Conservation (phyloP, 2,888 invertebrate genomes). For the Xestia rhomboidea region DNA sequence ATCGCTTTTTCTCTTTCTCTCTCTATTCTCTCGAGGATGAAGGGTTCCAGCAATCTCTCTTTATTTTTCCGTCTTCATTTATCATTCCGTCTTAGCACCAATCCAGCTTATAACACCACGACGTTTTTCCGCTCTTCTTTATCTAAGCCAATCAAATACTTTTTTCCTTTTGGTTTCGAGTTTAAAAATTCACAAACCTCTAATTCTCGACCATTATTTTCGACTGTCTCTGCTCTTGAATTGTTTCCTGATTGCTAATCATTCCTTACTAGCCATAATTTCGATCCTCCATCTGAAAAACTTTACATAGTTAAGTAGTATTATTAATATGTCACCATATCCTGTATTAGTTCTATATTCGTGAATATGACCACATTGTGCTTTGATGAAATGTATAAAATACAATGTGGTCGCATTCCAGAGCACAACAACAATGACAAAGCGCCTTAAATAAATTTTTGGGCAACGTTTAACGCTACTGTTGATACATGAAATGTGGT, state of each 20-base stretch:
- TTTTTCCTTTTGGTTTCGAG: background rate
- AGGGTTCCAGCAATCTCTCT: background rate
- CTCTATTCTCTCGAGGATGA: background rate
- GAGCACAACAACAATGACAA: background rate
- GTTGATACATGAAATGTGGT: background rate
- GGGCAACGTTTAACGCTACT: conserved; percentile 29
- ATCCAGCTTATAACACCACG: background rate
- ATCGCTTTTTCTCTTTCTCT: background rate
- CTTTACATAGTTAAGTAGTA: background rate
- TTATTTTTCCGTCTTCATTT: background rate
- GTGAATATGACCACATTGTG: background rate
- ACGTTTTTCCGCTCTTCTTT: background rate
- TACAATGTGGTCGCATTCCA: conserved; percentile 30
- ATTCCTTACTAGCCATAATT: background rate
- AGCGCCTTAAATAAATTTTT: conserved; percentile 44
- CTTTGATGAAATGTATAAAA: conserved; percentile 29
- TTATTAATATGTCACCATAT: background rate
- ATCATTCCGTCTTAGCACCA: background rate
- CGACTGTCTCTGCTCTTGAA: background rate
- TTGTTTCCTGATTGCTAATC: background rate
- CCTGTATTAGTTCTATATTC: conserved; percentile 15
- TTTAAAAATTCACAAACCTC: background rate
- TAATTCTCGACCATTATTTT: background rate
- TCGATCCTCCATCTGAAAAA: background rate
- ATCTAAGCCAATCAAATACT: background rate